Evolutionary conservation across 2,888 invertebrate species (phyloP).

Genomic region (Tortricodes alternella): DNA sequence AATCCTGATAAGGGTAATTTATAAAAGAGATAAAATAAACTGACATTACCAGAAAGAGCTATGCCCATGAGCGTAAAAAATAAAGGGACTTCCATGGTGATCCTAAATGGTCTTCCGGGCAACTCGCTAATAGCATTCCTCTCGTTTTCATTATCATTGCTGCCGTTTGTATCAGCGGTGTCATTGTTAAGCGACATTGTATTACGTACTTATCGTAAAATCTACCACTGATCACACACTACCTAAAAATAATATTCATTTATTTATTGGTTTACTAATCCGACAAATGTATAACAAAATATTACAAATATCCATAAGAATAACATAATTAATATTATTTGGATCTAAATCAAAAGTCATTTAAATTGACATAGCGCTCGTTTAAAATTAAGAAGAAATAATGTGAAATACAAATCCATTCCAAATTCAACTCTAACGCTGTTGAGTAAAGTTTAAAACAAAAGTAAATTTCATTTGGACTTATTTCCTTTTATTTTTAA

Average conservation of each 20-base stretch:
- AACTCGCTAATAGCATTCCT: conserved; percentile 52
- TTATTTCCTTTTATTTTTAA: no score
- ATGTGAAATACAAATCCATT: no score
- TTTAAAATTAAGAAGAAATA: neutral
- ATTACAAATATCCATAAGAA: no score
- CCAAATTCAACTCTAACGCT: no score
- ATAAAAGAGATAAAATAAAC: neutral
- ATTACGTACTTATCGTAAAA: neutral
- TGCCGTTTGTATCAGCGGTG: conserved; percentile 45
- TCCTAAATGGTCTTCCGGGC: conserved; percentile 50
- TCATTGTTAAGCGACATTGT: conserved; percentile 63
- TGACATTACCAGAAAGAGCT: conserved; percentile 59
- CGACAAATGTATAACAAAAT: no score
- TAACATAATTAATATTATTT: no score
- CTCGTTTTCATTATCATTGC: conserved; percentile 42
- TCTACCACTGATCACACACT: no score
- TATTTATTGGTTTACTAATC: no score
- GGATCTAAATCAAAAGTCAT: conserved; percentile 6
- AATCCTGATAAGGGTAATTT: no score
- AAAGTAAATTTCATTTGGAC: no score
- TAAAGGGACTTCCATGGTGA: conserved; percentile 71
- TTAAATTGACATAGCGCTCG: neutral
- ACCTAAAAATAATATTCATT: no score
- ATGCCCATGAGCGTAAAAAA: conserved; percentile 65
- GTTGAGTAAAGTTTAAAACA: no score